Evolutionary conservation across 2,113 vertebrate species (phyloP), one percentile per base, ranked within the genome.

Genomic region (Callithrix jacchus): DNA sequence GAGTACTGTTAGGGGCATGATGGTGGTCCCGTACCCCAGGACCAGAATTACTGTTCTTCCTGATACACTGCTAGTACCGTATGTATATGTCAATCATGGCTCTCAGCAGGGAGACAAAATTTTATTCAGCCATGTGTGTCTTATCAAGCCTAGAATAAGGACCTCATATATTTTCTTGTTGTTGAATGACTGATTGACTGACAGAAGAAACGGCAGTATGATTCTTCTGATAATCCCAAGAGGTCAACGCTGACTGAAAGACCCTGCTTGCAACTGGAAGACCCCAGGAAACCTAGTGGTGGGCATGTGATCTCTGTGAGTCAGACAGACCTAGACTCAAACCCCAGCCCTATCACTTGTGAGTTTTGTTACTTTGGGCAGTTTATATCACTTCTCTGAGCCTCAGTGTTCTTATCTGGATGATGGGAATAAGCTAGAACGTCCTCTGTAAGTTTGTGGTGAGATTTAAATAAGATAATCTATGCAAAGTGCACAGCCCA

Each of bases 1-100:
- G 5, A 10, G 3, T 47, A 3, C 52, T 32, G 1, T 23, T 16
- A 3, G 14, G 18, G 14, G 35, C 18, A 1, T 23, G 32, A 1
- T 10, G 14, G 40, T 42, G 18, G 0, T 20, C 84, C 42, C 54
- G 27, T 8, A 6, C 3, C 27, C 13, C 32, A 21, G 35, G 17
- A 47, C 6, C 32, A 32, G 54, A 54, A 1, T 30, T 5, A 2
- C 20, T 47, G 3, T 47, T 61, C 30, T 81, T 35, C 37, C 13
- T 45, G 25, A 17, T 35, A n/a, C 30, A 27, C 32, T 14, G 11
- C 7, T 13, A 42, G 1, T 16, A 37, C 30, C 5, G 0, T 17
- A 16, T 12, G 32, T 21, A 64, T 3, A 37, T 2, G 42, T 1
- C 18, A 3, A 9, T 18, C 9, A 0, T 30, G 18, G 45, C 45